Evolutionary conservation across 2,888 invertebrate species (phyloP).

Genomic region (Tipula vernalis): DNA sequence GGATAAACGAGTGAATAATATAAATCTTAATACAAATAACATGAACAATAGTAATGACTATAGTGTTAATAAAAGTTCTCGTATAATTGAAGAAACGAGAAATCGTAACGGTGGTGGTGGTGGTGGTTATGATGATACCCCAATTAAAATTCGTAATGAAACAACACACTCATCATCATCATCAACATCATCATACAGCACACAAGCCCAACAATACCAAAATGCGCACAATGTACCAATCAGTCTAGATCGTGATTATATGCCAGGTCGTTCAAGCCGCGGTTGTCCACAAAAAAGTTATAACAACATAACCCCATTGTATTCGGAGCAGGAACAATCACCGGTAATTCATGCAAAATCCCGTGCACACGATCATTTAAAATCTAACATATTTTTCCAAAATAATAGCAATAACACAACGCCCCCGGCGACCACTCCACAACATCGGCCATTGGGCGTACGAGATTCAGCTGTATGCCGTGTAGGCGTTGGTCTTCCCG

Average conservation of each 20-base stretch:
- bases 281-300: background rate
- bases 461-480: conserved; percentile 18
- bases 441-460: conserved; percentile 15
- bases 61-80: background rate
- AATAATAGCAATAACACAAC: conserved; percentile 13
- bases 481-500: conserved; percentile 19
- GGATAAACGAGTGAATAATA: background rate
- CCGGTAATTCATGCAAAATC: conserved; percentile 10
- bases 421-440: background rate
- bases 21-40: background rate
- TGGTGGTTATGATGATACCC: background rate
- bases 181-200: background rate
- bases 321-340: background rate
- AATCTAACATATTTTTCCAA: conserved; percentile 17
- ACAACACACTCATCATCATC: background rate
- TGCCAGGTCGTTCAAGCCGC: background rate
- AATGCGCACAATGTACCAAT: background rate
- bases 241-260: background rate
- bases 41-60: background rate
- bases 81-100: background rate
- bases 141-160: background rate
- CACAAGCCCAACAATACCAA: background rate
- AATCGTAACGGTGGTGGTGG: background rate
- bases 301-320: background rate
- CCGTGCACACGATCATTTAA: conserved; percentile 16